Evolutionary conservation across 2,113 vertebrate species (phyloP).

Genomic region (Aptenodytes forsteri): DNA sequence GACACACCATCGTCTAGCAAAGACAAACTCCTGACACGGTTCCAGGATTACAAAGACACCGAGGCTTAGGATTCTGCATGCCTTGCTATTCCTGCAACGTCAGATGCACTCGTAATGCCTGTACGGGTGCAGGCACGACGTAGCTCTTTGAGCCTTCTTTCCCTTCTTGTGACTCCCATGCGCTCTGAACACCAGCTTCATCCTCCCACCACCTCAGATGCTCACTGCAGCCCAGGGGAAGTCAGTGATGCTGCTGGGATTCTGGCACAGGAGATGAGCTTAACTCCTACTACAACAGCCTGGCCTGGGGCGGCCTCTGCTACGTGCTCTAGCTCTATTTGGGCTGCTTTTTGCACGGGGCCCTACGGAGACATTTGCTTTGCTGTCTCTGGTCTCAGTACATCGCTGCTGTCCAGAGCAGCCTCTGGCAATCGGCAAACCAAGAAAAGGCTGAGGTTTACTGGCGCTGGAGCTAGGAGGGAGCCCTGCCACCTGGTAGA

Average conservation of each 20-base stretch:
- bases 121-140: rapidly evolving
- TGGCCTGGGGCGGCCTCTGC: neutral
- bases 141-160: neutral
- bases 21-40: neutral
- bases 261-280: neutral
- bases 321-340: rapidly evolving
- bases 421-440: neutral
- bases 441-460: neutral
- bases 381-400: neutral
- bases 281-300: neutral
- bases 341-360: too few relatives aligned
- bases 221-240: neutral
- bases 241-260: neutral
- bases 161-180: neutral
- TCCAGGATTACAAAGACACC: neutral
- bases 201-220: neutral
- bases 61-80: neutral
- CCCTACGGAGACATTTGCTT: neutral
- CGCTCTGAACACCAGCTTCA: neutral
- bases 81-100: neutral
- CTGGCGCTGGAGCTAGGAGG: neutral
- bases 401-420: neutral
- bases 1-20: neutral
- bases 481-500: neutral
- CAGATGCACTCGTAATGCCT: neutral